Conservation (phyloP, 2,888 invertebrate species). For the Ganaspis brasiliensis region DNA sequence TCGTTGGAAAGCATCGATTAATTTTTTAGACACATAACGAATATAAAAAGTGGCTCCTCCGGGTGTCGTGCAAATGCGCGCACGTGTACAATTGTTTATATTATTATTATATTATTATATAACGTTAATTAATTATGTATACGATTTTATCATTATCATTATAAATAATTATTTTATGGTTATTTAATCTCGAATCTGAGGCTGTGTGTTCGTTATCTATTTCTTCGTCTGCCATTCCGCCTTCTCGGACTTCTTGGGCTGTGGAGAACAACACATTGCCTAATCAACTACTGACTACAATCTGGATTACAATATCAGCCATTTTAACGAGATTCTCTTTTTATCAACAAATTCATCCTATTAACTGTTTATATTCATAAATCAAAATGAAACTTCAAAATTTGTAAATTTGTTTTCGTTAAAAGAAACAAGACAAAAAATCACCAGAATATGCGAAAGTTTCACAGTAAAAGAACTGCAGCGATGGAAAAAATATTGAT, state of each 20-base stretch:
- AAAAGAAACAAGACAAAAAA: too few species aligned
- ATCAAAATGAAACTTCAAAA: too few species aligned
- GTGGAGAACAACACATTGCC: slow-evolving; percentile 81
- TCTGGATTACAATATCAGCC: slow-evolving; percentile 44
- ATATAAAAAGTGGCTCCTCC: slow-evolving; percentile 57
- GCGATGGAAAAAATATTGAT: background rate
- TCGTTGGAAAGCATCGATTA: slow-evolving; percentile 28
- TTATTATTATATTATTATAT: too few species aligned
- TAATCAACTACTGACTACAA: slow-evolving; percentile 71
- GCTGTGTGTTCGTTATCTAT: slow-evolving; percentile 72
- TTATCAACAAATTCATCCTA: slow-evolving; percentile 25
- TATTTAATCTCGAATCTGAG: slow-evolving; percentile 57
- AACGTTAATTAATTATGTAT: slow-evolving; percentile 60
- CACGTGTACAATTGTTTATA: slow-evolving; percentile 52
- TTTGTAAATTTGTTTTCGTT: too few species aligned
- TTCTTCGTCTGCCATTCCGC: slow-evolving; percentile 88
- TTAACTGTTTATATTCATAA: too few species aligned
- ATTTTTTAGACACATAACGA: background rate
- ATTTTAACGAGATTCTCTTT: slow-evolving; percentile 26
- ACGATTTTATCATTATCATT: slow-evolving; percentile 20
- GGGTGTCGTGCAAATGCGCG: slow-evolving; percentile 50
- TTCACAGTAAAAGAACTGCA: background rate
- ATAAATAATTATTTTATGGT: slow-evolving; percentile 52
- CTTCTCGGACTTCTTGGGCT: slow-evolving; percentile 90
- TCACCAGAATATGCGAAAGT: background rate